Base-by-base conservation (phyloP, 1,140 invertebrate genomes). In the Eulimnadia texana region DNA sequence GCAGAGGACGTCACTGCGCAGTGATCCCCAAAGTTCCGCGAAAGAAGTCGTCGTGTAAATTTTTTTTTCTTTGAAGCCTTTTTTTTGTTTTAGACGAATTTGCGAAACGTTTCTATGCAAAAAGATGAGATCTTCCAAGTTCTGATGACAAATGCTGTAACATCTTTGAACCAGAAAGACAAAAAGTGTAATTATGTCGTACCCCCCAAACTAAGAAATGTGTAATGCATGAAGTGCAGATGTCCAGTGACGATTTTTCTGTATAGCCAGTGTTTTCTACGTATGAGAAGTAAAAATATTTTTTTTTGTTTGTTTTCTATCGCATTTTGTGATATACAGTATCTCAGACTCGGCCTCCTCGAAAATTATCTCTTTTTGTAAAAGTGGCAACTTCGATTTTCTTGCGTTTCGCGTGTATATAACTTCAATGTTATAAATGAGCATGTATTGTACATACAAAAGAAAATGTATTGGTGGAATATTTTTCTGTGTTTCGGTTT, bases 1-100 rank as follows among this genome's bases (percentile, higher is more conserved):
- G 42, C 55, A 58, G 42, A 22, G 55, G 55, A 58, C 55, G 23
- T 58, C 25, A 27, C 20, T 33, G 3, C 24, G n/a, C 9, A 58
- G 42, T 16, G 55, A n/a, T n/a, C n/a, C n/a, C n/a, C n/a, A 58
- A 58, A 9, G 33, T 42, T 16, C 33, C 6, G 16, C 33, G 33
- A 42, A 42, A 42, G 33, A 42, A 42, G 33, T 42, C 16, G 33
- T 42, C 33, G 33, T 42, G 6, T 42, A 16, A 42, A 6, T 16
- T 42, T 9, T 9, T 9, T 42, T 6, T 9, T 9, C 33, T 42
- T 42, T 42, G 16, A 42, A n/a, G n/a, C n/a, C n/a, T n/a, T n/a
- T n/a, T n/a, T 42, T 42, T 42, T 42, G 33, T 42, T 42, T 42
- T 9, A 42, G 16, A 42, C 33, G 16, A 42, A 42, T 42, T 42